phyloP scores from a whole-genome alignment of 37 sponge, comb jelly and placozoan species.

The Bolinopsis microptera region DNA sequence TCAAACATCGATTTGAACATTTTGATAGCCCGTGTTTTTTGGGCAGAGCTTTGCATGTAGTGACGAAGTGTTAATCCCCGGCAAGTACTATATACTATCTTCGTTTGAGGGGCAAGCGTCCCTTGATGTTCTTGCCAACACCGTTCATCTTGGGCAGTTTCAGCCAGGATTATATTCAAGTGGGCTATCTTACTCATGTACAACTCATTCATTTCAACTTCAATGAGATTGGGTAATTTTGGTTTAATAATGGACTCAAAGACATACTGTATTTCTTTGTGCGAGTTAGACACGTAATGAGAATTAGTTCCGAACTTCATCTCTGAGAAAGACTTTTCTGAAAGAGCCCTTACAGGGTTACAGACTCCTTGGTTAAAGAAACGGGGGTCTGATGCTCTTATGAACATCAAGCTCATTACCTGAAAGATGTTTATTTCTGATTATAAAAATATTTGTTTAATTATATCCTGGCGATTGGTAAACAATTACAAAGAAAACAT shows the following conservation, averaged over 20 bases:
- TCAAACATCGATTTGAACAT: slow-evolving; percentile 46
- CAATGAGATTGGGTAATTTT: background rate
- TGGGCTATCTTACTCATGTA: slow-evolving; percentile 37
- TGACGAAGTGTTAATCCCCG: background rate
- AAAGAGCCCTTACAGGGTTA: background rate
- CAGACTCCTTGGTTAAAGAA: background rate
- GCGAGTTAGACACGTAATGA: slow-evolving; percentile 12
- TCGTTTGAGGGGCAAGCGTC: background rate
- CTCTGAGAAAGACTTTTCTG: background rate
- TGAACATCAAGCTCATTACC: background rate
- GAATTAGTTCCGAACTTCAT: slow-evolving; percentile 14
- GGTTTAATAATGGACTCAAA: background rate
- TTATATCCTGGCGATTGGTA: too few species aligned
- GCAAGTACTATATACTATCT: background rate
- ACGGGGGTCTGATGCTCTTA: background rate
- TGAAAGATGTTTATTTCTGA: background rate
- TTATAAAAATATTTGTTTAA: too few species aligned
- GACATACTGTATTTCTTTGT: background rate
- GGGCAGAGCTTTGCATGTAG: slow-evolving; percentile 33
- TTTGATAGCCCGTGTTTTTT: slow-evolving; percentile 53
- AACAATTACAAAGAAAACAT: too few species aligned
- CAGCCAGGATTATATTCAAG: slow-evolving; percentile 32
- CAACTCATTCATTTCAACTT: background rate
- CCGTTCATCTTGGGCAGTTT: slow-evolving; percentile 4
- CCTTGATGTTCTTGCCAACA: background rate